phyloP scores from a whole-genome alignment of 2,888 invertebrate species.

The Ernsta delagoae region DNA sequence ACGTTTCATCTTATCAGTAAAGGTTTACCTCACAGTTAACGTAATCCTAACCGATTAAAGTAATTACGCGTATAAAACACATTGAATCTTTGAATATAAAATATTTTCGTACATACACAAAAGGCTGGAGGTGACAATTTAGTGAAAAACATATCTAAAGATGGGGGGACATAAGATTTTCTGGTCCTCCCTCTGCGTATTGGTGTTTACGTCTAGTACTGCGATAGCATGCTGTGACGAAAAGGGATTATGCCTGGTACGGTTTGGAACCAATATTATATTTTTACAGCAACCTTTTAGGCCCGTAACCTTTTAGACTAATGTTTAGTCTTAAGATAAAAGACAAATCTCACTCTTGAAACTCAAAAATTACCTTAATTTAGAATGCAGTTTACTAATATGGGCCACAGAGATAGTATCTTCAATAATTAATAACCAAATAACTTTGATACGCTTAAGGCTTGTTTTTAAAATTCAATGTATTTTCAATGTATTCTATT shows the following conservation, averaged over 20 bases:
- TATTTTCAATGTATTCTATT: constrained; percentile 15
- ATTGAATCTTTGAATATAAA: constrained; percentile 44
- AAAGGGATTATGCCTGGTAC: constrained; percentile 72
- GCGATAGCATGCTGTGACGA: constrained; percentile 62
- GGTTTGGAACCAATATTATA: neutral
- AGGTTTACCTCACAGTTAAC: constrained; percentile 38
- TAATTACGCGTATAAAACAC: constrained; percentile 43
- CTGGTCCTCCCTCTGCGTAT: constrained; percentile 69
- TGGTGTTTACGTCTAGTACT: constrained; percentile 57
- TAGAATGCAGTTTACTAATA: neutral
- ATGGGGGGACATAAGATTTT: constrained; percentile 68
- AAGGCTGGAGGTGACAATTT: constrained; percentile 44
- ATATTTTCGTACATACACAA: constrained; percentile 28
- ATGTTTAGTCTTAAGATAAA: neutral
- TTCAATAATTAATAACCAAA: no score
- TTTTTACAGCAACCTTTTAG: neutral
- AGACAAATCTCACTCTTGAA: no score
- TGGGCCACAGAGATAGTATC: neutral
- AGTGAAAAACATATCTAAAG: constrained; percentile 43
- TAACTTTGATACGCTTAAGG: no score
- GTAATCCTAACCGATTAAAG: constrained; percentile 35
- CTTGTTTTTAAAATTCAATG: no score
- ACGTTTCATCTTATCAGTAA: constrained; percentile 49
- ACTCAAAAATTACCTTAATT: neutral
- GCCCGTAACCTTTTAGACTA: neutral